These are phyloP conservation scores for Apeira syringaria DNA, from an alignment of 2,888 invertebrate species.

Conservation along the genomic window DNA sequence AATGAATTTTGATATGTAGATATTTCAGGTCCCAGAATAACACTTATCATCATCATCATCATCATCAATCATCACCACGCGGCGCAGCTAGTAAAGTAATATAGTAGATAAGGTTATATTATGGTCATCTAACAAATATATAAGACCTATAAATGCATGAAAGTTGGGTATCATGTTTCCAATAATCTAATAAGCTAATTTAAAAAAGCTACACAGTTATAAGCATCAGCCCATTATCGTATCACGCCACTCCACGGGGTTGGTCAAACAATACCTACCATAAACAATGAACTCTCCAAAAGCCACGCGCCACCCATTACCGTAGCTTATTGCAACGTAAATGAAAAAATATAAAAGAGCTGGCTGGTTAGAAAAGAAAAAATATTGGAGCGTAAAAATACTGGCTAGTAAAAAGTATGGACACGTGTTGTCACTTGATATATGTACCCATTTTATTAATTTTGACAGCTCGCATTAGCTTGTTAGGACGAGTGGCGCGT, in stretches of 20 bases:
- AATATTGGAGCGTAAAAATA: conserved; percentile 4
- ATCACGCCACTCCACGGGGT: conserved; percentile 34
- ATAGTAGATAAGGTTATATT: too few species aligned
- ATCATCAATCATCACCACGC: too few species aligned
- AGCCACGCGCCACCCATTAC: conserved; percentile 73
- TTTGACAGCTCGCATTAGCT: conserved; percentile 63
- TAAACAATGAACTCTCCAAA: conserved; percentile 56
- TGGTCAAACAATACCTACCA: conserved; percentile 20
- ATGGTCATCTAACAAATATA: too few species aligned
- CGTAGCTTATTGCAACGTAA: conserved; percentile 35
- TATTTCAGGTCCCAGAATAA: too few species aligned
- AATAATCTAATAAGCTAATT: conserved; percentile 7
- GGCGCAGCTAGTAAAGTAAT: too few species aligned
- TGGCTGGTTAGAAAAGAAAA: conserved; percentile 1
- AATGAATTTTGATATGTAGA: too few species aligned
- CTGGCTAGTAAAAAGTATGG: conserved; percentile 11
- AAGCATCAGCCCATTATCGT: conserved; percentile 9
- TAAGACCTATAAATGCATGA: too few species aligned
- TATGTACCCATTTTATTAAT: conserved; percentile 75
- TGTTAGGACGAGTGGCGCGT: conserved; percentile 46
- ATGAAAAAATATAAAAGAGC: conserved; percentile 39
- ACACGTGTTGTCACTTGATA: conserved; percentile 73
- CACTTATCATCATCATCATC: too few species aligned
- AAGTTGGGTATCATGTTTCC: background rate
- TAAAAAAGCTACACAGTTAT: conserved; percentile 11